Percentiles rank a stretch among this genome's conserved stretches.
phyloP scores from a whole-genome alignment of 1,140 invertebrate species.

The Diprion similis region DNA sequence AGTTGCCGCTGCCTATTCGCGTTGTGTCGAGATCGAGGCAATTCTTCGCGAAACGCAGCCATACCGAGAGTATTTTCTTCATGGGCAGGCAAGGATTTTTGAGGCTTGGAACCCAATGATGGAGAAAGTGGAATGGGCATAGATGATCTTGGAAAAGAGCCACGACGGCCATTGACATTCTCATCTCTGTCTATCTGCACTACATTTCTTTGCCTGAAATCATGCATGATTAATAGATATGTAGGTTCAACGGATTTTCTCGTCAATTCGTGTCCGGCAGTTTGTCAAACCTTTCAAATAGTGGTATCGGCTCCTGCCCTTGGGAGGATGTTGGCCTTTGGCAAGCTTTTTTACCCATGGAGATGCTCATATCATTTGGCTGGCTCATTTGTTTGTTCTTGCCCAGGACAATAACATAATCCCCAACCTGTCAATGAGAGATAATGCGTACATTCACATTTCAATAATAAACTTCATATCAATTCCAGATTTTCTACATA shows the following conservation, averaged over 20 bases:
- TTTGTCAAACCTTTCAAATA: slow-evolving; percentile 41
- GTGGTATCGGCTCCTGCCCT: slow-evolving; percentile 28
- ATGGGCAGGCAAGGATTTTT: slow-evolving; percentile 47
- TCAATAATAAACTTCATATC: neutral
- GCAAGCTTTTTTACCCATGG: slow-evolving; percentile 42
- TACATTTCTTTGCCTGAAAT: slow-evolving; percentile 37
- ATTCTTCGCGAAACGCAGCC: slow-evolving; percentile 67
- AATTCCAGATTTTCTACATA: too few relatives aligned
- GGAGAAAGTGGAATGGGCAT: slow-evolving; percentile 26
- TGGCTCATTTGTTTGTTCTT: slow-evolving; percentile 48
- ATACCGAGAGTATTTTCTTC: slow-evolving; percentile 65
- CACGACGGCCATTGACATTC: slow-evolving; percentile 76
- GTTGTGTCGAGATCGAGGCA: slow-evolving; percentile 53
- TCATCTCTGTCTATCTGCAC: slow-evolving; percentile 68
- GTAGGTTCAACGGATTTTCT: slow-evolving; percentile 18
- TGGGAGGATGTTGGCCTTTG: slow-evolving; percentile 37
- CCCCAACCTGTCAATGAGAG: slow-evolving; percentile 49
- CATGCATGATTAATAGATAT: slow-evolving; percentile 5
- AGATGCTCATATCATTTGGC: slow-evolving; percentile 53
- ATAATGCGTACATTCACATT: neutral
- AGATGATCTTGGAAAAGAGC: slow-evolving; percentile 60
- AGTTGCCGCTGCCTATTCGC: slow-evolving; percentile 67
- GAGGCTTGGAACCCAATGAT: slow-evolving; percentile 26
- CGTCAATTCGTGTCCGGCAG: neutral
- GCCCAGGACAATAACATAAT: slow-evolving; percentile 59